Percentiles rank a stretch among this genome's conserved stretches.
phyloP scores from a whole-genome alignment of 1,140 invertebrate genomes.

The Prorops nasuta region DNA sequence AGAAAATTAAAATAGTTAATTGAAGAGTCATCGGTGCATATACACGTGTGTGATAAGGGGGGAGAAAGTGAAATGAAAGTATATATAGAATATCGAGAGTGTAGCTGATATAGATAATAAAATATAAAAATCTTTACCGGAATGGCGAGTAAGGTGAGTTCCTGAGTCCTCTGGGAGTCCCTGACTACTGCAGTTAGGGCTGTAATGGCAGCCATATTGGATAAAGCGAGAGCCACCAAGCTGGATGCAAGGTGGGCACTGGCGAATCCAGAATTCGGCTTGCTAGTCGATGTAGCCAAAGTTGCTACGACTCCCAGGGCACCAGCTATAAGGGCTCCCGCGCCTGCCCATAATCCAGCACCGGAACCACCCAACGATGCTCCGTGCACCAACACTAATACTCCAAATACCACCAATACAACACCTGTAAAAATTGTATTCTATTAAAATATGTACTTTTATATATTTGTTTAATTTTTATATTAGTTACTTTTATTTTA shows the following conservation, averaged over 20 bases:
- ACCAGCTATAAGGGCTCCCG: constrained; percentile 51
- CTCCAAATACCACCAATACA: constrained; percentile 54
- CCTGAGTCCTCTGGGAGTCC: constrained; percentile 46
- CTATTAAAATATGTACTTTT: constrained; percentile 6
- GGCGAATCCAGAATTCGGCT: constrained; percentile 42
- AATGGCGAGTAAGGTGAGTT: constrained; percentile 35
- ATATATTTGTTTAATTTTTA: too few species aligned
- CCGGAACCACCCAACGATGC: constrained; percentile 52
- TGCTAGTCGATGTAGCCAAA: constrained; percentile 37
- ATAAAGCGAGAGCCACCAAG: constrained; percentile 47
- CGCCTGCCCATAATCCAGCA: constrained; percentile 57
- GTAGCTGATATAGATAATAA: too few species aligned
- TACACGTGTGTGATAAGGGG: too few species aligned
- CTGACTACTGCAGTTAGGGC: constrained; percentile 49
- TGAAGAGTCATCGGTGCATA: too few species aligned
- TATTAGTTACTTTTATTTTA: too few species aligned
- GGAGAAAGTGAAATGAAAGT: too few species aligned
- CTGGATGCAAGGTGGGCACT: constrained; percentile 49
- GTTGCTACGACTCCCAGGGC: constrained; percentile 48
- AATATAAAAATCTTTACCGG: too few species aligned
- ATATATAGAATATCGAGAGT: too few species aligned
- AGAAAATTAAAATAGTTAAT: too few species aligned
- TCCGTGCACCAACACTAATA: constrained; percentile 52
- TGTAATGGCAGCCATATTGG: constrained; percentile 53
- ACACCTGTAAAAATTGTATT: constrained; percentile 45